Percentiles rank a stretch among this genome's conserved stretches.
These are phyloP conservation scores for Himalopsyche tibetana DNA, from an alignment of 2,888 invertebrate species.

Conservation along the genomic window DNA sequence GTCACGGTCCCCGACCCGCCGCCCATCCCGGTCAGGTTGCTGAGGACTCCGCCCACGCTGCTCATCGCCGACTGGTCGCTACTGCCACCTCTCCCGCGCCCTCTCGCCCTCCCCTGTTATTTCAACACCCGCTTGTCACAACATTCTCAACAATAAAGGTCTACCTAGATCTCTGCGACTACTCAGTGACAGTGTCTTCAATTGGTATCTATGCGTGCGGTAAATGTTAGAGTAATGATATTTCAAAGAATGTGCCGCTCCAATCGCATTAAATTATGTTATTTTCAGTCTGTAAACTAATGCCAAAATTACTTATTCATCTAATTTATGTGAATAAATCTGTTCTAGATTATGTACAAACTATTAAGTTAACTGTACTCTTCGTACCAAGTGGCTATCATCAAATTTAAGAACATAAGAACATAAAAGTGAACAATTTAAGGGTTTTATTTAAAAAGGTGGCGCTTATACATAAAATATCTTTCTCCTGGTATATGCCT, in stretches of 20 bases:
- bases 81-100: conserved; percentile 70
- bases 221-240: not conserved
- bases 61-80: conserved; percentile 65
- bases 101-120: conserved; percentile 76
- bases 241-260: no score
- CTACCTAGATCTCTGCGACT: not conserved
- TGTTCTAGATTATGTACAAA: not conserved
- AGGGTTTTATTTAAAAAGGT: no score
- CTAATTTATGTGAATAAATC: not conserved
- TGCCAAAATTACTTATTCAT: no score
- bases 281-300: no score
- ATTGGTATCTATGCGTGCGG: conserved; percentile 1
- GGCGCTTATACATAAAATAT: no score
- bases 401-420: no score
- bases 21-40: conserved; percentile 70
- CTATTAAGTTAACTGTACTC: no score
- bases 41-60: conserved; percentile 29
- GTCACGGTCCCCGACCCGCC: conserved; percentile 72
- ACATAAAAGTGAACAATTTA: no score
- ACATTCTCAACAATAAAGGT: conserved; percentile 30
- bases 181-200: not conserved
- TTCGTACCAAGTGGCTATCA: no score
- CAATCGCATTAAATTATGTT: no score
- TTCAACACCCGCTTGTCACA: conserved; percentile 56
- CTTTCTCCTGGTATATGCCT: no score